A percentile compares a stretch with the other conserved stretches of the same genome.
These are phyloP conservation scores for Eupithecia exiguata DNA, from an alignment of 2,888 invertebrate genomes.

Conservation along the genomic window DNA sequence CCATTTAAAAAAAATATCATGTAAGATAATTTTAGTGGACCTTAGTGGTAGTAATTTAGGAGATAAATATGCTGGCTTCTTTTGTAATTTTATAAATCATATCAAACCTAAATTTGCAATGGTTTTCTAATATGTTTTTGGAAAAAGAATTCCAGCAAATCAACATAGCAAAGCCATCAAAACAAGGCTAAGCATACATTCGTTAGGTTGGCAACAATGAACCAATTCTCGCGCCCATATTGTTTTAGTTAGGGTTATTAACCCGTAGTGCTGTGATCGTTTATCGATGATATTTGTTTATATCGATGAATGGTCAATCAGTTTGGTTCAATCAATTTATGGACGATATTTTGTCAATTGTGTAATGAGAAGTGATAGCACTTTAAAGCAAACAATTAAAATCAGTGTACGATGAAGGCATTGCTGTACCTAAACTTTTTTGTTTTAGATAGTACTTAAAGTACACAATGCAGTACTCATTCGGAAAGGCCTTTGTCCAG, in stretches of 20 bases:
- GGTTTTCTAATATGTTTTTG: background rate
- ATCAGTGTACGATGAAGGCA: background rate
- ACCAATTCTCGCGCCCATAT: conserved; percentile 76
- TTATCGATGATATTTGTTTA: conserved; percentile 30
- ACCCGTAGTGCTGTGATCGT: conserved; percentile 53
- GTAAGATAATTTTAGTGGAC: no score
- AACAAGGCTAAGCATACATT: conserved; percentile 7
- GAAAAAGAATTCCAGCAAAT: background rate
- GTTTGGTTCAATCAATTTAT: conserved; percentile 18
- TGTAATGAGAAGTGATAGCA: conserved; percentile 6
- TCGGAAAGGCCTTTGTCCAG: no score
- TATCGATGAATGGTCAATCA: conserved; percentile 36
- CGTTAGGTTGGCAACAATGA: conserved; percentile 64
- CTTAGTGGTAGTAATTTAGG: no score
- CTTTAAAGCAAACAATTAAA: background rate
- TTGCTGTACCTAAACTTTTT: background rate
- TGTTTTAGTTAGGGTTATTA: conserved; percentile 79
- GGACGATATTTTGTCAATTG: conserved; percentile 3
- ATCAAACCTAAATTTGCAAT: no score
- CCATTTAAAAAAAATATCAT: no score
- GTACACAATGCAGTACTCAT: no score
- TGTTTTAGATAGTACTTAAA: background rate
- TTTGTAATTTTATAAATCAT: no score
- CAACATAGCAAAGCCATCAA: background rate
- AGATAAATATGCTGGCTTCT: no score